Evolutionary conservation across 2,797 vertebrate species (phyloP).

Genomic region (Dendrocincla tyrannina): DNA sequence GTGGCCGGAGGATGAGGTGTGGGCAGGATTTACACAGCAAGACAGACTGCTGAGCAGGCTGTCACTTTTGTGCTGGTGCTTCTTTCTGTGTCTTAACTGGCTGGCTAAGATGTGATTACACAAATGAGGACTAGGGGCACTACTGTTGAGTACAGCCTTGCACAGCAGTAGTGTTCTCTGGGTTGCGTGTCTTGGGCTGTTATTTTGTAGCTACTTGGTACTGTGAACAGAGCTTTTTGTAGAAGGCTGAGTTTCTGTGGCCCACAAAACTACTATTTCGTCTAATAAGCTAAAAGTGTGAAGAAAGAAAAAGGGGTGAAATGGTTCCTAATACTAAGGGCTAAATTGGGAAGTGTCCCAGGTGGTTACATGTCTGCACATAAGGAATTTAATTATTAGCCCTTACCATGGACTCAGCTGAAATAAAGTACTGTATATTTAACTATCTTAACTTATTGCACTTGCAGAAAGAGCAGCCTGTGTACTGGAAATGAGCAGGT

Average conservation of each 20-base stretch:
- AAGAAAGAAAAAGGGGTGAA: background rate
- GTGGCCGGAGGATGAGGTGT: background rate
- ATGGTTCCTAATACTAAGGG: background rate
- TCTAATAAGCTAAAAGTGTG: background rate
- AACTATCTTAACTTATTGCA: background rate
- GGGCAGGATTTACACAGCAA: background rate
- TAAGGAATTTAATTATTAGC: background rate
- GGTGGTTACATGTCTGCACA: background rate
- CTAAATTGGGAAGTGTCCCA: background rate
- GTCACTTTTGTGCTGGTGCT: background rate
- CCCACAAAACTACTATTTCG: background rate
- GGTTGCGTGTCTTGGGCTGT: background rate
- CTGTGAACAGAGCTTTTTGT: rapidly evolving
- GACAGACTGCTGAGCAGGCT: background rate
- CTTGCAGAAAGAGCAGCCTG: background rate
- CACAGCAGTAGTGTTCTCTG: background rate
- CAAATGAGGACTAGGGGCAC: background rate
- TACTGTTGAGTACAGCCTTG: background rate
- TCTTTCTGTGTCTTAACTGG: background rate
- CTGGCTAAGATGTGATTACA: background rate
- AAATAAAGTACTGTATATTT: background rate
- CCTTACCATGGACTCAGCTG: background rate
- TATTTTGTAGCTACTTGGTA: background rate
- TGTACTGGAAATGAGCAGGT: background rate
- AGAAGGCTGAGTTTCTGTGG: background rate